These are phyloP conservation scores for Rotaria socialis DNA, from an alignment of 2,888 invertebrate genomes.

Conservation along the genomic window DNA sequence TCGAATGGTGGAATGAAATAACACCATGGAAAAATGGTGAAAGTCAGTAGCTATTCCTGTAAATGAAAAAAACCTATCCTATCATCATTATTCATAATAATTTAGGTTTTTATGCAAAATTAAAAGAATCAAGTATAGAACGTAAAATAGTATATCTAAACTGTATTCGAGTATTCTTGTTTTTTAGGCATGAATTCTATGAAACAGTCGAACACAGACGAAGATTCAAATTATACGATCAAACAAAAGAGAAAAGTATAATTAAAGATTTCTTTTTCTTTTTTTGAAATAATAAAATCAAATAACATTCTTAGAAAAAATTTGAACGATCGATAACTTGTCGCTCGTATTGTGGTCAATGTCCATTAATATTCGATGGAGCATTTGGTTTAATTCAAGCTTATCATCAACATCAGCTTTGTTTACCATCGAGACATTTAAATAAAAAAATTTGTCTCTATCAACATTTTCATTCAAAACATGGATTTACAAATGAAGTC, in stretches of 20 bases:
- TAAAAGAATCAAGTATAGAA: background rate
- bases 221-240: background rate
- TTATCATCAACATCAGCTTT: background rate
- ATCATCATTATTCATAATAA: background rate
- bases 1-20: slow-evolving; percentile 18
- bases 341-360: background rate
- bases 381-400: slow-evolving; percentile 5
- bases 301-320: background rate
- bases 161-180: background rate
- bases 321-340: background rate
- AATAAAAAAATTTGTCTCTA: slow-evolving; percentile 2
- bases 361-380: slow-evolving; percentile 4
- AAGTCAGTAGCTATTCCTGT: background rate
- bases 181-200: background rate
- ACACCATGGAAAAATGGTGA: background rate
- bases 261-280: background rate
- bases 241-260: background rate
- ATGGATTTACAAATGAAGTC: background rate
- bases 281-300: background rate
- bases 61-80: too few relatives aligned
- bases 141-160: background rate
- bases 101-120: background rate
- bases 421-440: background rate
- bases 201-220: background rate
- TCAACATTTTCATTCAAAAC: slow-evolving; percentile 9